Base-by-base conservation (phyloP, 1,140 invertebrate genomes). In the Metaphire vulgaris region DNA sequence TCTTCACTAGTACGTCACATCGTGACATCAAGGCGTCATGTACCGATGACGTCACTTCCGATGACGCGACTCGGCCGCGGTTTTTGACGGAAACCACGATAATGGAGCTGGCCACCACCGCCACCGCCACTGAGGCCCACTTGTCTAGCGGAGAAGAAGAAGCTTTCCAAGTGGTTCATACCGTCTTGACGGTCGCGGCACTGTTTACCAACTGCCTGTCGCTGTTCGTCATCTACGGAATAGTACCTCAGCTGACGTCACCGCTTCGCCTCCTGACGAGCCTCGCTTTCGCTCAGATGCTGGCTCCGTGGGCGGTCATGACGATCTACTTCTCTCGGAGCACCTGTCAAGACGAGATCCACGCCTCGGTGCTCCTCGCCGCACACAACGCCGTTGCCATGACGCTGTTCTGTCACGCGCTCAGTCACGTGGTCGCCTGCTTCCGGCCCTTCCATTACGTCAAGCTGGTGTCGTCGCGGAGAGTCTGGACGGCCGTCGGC, bases 381-480 rank as follows among this genome's bases (percentile, higher is more conserved):
- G 67, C 75, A 0, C 69, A 71, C 75, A 70, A 76, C 69, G 68
- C 75, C 26, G 28, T n/a, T 26, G 75, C 75, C 14, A n/a, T 70
- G 68, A n/a, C 56, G n/a, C 67, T 76, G 67, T 29, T 76, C 30
- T 67, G 29, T 1, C 33, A 33, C 21, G 33, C 75, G 6, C 28
- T 41, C 15, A 41, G 6, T 1, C 75, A 76, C 69, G 71, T 32
- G 31, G 33, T 76, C 75, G 69, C 68, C 75, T 71, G 33, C 69
- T 76, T 73, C 33, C 75, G 69, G 21, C 75, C 75, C 30, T 68
- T 76, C 14, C 75, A 76, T n/a, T 76, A 76, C 75, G 69, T 41
- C 31, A 70, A 56, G 30, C 33, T 76, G 68, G 56, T 70, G 30
- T 34, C 68, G 15, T 33, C 29, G 26, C 32, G 75, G 6, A 67